Percentiles rank a stretch among this genome's conserved stretches.
Conservation (phyloP, 2,888 invertebrate genomes). For the Hydrotaea cyrtoneurina region DNA sequence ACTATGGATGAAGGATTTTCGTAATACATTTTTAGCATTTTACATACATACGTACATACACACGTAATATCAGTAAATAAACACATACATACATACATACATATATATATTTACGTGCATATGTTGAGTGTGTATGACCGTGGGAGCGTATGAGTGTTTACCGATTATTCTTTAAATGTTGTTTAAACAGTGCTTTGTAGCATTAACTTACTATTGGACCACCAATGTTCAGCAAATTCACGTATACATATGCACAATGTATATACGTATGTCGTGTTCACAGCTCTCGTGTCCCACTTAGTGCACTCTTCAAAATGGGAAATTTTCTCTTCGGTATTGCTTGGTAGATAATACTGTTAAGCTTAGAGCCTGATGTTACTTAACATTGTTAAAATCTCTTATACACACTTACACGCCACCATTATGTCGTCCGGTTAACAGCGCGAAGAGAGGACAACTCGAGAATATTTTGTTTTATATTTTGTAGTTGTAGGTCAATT, state of each 20-base stretch:
- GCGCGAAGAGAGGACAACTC: neutral
- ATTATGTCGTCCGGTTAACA: neutral
- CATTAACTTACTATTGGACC: slow-evolving; percentile 35
- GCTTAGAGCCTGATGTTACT: neutral
- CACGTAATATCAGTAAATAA: no score
- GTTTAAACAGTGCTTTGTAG: slow-evolving; percentile 28
- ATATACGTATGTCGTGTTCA: neutral
- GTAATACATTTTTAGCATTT: neutral
- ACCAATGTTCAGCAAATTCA: neutral
- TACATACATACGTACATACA: neutral
- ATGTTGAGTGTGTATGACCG: neutral
- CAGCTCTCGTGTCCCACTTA: neutral
- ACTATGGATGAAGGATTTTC: neutral
- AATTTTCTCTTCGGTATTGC: neutral
- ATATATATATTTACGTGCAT: no score
- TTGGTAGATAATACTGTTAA: neutral
- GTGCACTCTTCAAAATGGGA: neutral
- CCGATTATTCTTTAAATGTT: slow-evolving; percentile 29
- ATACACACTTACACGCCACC: slow-evolving; percentile 1
- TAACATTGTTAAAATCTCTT: slow-evolving; percentile 10
- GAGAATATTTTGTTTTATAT: neutral
- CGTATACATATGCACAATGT: neutral
- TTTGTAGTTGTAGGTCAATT: neutral
- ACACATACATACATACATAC: neutral
- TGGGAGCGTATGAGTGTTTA: slow-evolving; percentile 14